Base-by-base conservation (phyloP, 1,140 invertebrate species). In the Drosophila lini region DNA sequence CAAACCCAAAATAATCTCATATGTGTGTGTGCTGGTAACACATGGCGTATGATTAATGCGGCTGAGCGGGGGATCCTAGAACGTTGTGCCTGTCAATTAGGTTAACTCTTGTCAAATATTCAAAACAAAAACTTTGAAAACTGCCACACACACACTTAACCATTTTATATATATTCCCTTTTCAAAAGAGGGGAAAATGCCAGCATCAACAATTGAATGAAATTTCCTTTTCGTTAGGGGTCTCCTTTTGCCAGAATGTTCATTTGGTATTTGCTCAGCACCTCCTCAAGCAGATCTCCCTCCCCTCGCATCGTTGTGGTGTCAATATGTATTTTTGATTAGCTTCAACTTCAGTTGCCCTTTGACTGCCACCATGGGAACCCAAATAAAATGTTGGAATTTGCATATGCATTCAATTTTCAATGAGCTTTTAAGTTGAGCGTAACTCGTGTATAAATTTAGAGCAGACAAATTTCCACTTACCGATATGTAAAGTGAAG, bases 31-130 rank as follows among this genome's bases (percentile, higher is more conserved):
- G 48, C 36, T 9, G 38, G 53, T 36, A 56, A 64, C 77, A 78
- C 83, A 83, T 77, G 71, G 71, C 80, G 68, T 88, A 88, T 89
- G 83, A 89, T 88, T 88, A 84, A 89, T 80, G 86, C 65, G 73
- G 5, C 52, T 36, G 42, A 73, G 55, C 31, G 6, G 28, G 8
- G 52, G 31, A 22, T 36, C 10, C 36, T 32, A 47, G 19, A 59
- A 48, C 19, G 22, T 59, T 36, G 55, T 44, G 48, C 73, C 75
- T 78, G 75, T 78, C 75, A 76, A 74, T 89, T 84, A 89, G 79
- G 58, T 76, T 13, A 59, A 60, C 53, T 64, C 71, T 84, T 78
- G 65, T 71, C 62, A 75, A 78, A 74, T 81, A 65, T 79, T 79
- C 76, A 73, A 78, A 60, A 38, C 36, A 65, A 71, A 78, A 76